Percentiles rank a stretch among this genome's conserved stretches.
phyloP scores from a whole-genome alignment of 2,797 vertebrate genomes.

The Hemitrygon akajei region DNA sequence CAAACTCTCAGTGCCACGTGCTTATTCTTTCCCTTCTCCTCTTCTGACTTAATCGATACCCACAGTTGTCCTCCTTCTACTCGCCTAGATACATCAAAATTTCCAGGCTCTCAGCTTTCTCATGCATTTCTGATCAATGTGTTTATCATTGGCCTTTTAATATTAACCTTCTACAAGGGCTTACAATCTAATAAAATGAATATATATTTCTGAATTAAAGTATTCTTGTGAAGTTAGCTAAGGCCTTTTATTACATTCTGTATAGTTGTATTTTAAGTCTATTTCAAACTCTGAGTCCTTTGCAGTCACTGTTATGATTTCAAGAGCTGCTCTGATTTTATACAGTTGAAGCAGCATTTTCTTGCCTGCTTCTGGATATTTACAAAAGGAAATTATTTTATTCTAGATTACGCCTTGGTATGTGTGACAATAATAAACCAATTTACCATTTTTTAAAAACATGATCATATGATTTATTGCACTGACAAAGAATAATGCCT shows the following conservation, averaged over 20 bases:
- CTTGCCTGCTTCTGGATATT: neutral
- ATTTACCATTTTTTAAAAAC: neutral
- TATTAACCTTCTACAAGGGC: neutral
- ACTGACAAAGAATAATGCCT: neutral
- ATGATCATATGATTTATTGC: neutral
- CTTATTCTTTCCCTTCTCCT: too few species aligned
- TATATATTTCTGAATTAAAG: neutral
- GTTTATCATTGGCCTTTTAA: neutral
- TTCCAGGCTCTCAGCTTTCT: too few species aligned
- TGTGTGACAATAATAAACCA: too few species aligned
- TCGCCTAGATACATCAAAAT: too few species aligned
- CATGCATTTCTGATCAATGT: neutral
- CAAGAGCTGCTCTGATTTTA: neutral
- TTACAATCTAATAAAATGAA: neutral
- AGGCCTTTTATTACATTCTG: neutral
- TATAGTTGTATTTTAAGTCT: neutral
- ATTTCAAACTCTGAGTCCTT: neutral
- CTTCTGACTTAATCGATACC: too few species aligned
- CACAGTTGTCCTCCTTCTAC: too few species aligned
- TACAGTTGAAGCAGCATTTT: neutral
- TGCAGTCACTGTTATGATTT: neutral
- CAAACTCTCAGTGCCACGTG: too few species aligned
- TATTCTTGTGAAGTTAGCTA: neutral
- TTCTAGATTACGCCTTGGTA: neutral
- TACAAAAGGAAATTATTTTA: neutral